Evolutionary conservation across 2,797 vertebrate species (phyloP), one percentile per base, ranked within the genome.

Genomic region (Hypotaenidia philippensis): DNA sequence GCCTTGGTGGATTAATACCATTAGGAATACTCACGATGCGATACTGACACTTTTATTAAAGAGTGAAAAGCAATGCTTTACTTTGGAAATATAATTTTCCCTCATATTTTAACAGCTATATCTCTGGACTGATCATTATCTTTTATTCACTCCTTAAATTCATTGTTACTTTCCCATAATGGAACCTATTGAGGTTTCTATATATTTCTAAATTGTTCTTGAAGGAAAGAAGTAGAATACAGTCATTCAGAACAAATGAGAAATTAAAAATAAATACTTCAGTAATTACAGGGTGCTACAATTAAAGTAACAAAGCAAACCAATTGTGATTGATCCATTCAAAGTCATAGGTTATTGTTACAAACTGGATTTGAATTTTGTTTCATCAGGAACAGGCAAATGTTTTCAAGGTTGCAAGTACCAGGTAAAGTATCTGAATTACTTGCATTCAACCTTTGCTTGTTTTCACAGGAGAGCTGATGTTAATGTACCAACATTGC

Each of bases 231-330:
- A 96, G 75, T 25, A 65, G 41, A 96, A 96, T 83, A 61, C 20
- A 87, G 9, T 71, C 52, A 88, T 87, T 79, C 82, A 91, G 94
- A 89, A 92, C 81, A 96, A 97, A 69, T 61, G 71, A 95, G 79
- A 91, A 61, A 44, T 10, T 96, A 69, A 91, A 88, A 96, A 92
- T 59, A 90, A 93, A 96, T 82, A 87, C 41, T 84, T 90, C 38
- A 76, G 55, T 85, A 96, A 95, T 95, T 95, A 91, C 63, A 93
- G 96, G 87, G 88, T 66, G 16, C 66, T 87, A 91, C 84, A 92
- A 93, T 93, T 97, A 96, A 96, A 94, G 69, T 69, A 86, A 94
- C 74, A 92, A 92, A 96, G 93, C 79, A 47, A 91, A 78, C 13
- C 12, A 25, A 70, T 87, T 83, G 57, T 89, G 49, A 94, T 57